Evolutionary conservation across 2,888 invertebrate genomes (phyloP).

Genomic region (Drosophila eohydei): DNA sequence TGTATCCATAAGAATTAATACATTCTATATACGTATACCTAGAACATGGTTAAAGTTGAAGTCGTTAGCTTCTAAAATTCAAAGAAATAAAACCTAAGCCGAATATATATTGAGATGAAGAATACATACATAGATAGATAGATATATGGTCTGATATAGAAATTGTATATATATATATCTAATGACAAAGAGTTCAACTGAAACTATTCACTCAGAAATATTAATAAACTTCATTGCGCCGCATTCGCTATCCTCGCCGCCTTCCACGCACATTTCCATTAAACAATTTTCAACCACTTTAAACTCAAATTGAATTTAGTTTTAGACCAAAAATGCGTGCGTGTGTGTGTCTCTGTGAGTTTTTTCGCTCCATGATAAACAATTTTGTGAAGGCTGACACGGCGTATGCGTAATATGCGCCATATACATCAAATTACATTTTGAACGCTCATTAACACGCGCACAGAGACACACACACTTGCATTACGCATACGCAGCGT

Average conservation of each 20-base stretch:
- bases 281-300: constrained; percentile 10
- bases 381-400: constrained; percentile 10
- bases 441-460: constrained; percentile 43
- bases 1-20: too few relatives aligned
- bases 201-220: not conserved
- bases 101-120: too few relatives aligned
- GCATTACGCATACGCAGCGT: constrained; percentile 46
- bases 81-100: not conserved
- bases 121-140: too few relatives aligned
- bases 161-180: not conserved
- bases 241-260: not conserved
- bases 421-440: constrained; percentile 37
- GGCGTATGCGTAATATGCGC: constrained; percentile 48
- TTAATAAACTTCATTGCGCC: too few relatives aligned
- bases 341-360: too few relatives aligned
- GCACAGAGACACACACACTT: constrained; percentile 21
- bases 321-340: not conserved
- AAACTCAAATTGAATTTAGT: constrained; percentile 9
- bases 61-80: not conserved
- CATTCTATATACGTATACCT: too few relatives aligned
- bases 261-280: constrained; percentile 3
- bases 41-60: not conserved
- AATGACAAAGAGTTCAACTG: too few relatives aligned
- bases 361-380: not conserved
- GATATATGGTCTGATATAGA: not conserved